A percentile compares a stretch with the other conserved stretches of the same genome.
These are phyloP conservation scores for Oligia strigilis DNA, from an alignment of 2,888 invertebrate genomes.

Conservation along the genomic window DNA sequence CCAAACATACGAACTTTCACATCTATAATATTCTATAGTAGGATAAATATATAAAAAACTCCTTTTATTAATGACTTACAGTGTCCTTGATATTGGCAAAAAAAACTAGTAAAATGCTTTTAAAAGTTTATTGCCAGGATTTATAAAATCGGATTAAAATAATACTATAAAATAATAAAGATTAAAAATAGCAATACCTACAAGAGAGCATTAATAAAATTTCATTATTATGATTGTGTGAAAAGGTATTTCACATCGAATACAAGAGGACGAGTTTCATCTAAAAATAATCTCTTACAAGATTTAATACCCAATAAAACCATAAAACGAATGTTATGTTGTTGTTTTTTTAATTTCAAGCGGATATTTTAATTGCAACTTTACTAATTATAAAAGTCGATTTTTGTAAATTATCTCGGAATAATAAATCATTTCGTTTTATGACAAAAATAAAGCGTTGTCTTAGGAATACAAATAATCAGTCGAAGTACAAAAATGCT, in stretches of 20 bases:
- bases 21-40: not conserved
- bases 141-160: not conserved
- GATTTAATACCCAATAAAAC: not conserved
- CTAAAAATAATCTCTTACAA: slow-evolving; percentile 15
- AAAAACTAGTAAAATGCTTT: not conserved
- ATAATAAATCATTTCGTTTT: not conserved
- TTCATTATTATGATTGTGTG: not conserved
- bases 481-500: slow-evolving; percentile 18
- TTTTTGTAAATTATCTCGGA: not conserved
- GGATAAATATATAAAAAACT: not conserved
- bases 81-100: not conserved
- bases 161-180: not conserved
- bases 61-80: not conserved
- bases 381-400: not conserved
- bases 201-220: not conserved
- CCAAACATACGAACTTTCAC: not conserved
- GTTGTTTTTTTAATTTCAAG: not conserved
- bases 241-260: slow-evolving; percentile 50
- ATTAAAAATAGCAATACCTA: not conserved
- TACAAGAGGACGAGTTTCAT: slow-evolving; percentile 27
- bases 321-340: slow-evolving; percentile 5
- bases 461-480: not conserved
- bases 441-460: not conserved
- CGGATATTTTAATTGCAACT: not conserved
- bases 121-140: not conserved